A percentile compares a stretch with the other conserved stretches of the same genome.
Evolutionary conservation across 1,140 invertebrate species (phyloP).

Genomic region (Nephotettix cincticeps): DNA sequence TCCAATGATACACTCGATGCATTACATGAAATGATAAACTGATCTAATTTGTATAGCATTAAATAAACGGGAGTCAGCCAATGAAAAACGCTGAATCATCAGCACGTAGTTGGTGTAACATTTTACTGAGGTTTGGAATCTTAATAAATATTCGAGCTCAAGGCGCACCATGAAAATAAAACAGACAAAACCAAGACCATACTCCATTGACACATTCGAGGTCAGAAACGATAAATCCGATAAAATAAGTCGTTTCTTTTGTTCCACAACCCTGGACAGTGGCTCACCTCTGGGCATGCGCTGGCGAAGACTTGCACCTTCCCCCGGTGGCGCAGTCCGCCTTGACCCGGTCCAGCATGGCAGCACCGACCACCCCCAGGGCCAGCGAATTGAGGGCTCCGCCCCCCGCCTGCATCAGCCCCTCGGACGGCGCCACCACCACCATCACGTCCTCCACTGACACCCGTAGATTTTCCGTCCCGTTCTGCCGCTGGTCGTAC

Average conservation of each 20-base stretch:
- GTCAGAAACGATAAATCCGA: constrained; percentile 4
- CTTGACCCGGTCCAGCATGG: background rate
- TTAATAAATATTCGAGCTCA: too few species aligned
- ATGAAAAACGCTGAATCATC: too few species aligned
- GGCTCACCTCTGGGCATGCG: too few species aligned
- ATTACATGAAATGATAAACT: too few species aligned
- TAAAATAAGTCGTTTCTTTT: background rate
- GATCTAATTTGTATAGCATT: too few species aligned
- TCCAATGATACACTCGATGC: too few species aligned
- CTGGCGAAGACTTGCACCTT: background rate
- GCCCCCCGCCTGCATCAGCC: constrained; percentile 8
- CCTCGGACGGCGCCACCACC: constrained; percentile 61
- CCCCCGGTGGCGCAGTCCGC: background rate
- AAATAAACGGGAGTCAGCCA: too few species aligned
- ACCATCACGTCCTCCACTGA: constrained; percentile 64
- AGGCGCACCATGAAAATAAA: too few species aligned
- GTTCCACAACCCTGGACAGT: background rate
- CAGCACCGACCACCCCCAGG: background rate
- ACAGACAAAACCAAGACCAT: too few species aligned
- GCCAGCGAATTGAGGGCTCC: background rate
- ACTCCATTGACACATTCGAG: too few species aligned
- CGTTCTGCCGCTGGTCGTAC: constrained; percentile 70
- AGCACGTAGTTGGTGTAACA: too few species aligned
- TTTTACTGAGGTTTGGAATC: too few species aligned
- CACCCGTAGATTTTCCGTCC: constrained; percentile 64